Conservation (phyloP, 2,113 vertebrate genomes). For the Larimichthys crocea region DNA sequence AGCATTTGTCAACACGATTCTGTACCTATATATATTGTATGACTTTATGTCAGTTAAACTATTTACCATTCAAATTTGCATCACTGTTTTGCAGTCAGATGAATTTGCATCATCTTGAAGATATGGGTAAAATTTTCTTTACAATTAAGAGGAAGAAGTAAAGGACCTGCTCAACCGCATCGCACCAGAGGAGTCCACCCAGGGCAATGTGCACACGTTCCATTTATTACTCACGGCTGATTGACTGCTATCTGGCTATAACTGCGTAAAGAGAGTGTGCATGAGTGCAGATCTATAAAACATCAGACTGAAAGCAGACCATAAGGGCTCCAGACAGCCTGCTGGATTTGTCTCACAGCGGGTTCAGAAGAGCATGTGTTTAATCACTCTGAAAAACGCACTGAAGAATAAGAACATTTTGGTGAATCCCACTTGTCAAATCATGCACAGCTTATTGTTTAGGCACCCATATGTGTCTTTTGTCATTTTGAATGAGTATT, state of each 20-base stretch:
- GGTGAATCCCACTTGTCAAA: constrained; percentile 19
- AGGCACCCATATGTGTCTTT: constrained; percentile 11
- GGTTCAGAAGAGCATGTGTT: constrained; percentile 29
- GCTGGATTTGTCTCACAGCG: constrained; percentile 45
- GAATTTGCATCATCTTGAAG: constrained; percentile 34
- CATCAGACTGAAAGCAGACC: constrained; percentile 29
- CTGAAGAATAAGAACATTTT: constrained; percentile 22
- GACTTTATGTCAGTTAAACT: constrained; percentile 8
- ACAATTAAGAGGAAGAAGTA: constrained; percentile 10
- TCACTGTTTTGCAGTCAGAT: constrained; percentile 26
- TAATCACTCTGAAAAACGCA: constrained; percentile 28
- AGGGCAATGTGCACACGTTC: constrained; percentile 5
- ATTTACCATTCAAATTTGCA: constrained; percentile 20
- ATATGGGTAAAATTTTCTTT: constrained; percentile 12
- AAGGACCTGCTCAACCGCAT: background rate
- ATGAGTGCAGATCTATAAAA: constrained; percentile 21
- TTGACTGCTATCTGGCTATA: background rate
- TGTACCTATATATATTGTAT: background rate
- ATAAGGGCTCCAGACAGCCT: constrained; percentile 9
- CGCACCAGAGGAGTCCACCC: constrained; percentile 24
- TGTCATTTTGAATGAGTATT: background rate
- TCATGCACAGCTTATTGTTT: background rate
- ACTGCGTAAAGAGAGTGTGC: constrained; percentile 22
- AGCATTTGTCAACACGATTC: background rate
- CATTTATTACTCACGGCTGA: constrained; percentile 31